phyloP scores from a whole-genome alignment of 2,113 vertebrate genomes.

The Clupea harengus region DNA sequence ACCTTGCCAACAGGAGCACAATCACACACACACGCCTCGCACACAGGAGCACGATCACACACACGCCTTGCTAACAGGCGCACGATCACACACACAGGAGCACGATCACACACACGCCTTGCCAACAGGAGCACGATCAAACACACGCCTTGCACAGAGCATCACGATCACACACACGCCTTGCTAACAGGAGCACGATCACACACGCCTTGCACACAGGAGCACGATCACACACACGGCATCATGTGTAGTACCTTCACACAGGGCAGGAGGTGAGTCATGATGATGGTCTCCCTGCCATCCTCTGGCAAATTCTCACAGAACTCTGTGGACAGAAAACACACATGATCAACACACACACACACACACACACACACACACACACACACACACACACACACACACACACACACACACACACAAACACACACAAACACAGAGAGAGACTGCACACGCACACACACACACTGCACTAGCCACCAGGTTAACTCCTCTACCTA shows the following conservation, averaged over 20 bases:
- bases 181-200: too few species aligned
- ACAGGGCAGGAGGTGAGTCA: constrained; percentile 86
- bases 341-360: background rate
- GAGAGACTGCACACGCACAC: background rate
- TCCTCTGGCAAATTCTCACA: constrained; percentile 87
- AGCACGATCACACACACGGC: background rate
- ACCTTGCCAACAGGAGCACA: too few species aligned
- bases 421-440: background rate
- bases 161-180: background rate
- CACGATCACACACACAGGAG: too few species aligned
- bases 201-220: background rate
- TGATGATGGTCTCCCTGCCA: constrained; percentile 85
- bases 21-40: too few species aligned
- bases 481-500: too few species aligned
- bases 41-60: too few species aligned
- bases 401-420: background rate
- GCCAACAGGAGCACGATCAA: too few species aligned
- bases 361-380: background rate
- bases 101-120: too few species aligned
- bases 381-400: background rate
- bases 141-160: too few species aligned
- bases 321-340: constrained; percentile 72
- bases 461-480: too few species aligned
- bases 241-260: constrained; percentile 85
- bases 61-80: too few species aligned